Percentiles rank a stretch among this genome's conserved stretches.
phyloP scores from a whole-genome alignment of 2,797 vertebrate species.

The Argentina silus region DNA sequence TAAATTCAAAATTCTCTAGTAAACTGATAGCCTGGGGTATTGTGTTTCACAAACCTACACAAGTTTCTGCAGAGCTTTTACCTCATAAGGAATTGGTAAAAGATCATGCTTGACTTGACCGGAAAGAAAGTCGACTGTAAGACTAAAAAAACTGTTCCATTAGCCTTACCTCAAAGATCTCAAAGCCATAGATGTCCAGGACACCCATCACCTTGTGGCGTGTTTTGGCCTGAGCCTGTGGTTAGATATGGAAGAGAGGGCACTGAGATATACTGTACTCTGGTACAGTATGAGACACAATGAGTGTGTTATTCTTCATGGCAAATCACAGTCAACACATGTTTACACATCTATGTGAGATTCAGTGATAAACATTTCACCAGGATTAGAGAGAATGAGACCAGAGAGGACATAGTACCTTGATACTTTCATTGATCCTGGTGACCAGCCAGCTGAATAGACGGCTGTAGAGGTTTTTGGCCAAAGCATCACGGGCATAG shows the following conservation, averaged over 20 bases:
- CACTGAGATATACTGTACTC: not conserved
- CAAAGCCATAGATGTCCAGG: constrained; percentile 98
- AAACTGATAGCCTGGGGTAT: constrained; percentile 11
- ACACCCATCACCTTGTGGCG: constrained; percentile 99
- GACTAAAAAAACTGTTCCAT: not conserved
- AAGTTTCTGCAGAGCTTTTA: too few species aligned
- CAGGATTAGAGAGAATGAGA: constrained; percentile 15
- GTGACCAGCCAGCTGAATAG: constrained; percentile 96
- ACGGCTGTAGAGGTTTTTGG: constrained; percentile 97
- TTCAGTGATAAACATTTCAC: too few species aligned
- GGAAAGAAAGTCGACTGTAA: not conserved
- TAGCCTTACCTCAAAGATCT: constrained; percentile 96
- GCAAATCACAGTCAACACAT: too few species aligned
- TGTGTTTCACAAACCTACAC: too few species aligned
- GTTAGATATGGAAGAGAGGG: constrained; percentile 33
- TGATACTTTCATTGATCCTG: constrained; percentile 98
- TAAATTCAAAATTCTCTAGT: not conserved
- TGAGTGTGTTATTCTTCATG: too few species aligned
- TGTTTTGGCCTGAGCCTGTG: constrained; percentile 90
- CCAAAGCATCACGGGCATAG: constrained; percentile 95
- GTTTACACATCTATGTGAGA: too few species aligned
- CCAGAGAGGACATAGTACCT: constrained; percentile 74
- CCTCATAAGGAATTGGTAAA: not conserved
- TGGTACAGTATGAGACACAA: too few species aligned
- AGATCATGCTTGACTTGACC: too few species aligned